phyloP scores from a whole-genome alignment of 1,140 invertebrate species.

The Theocolax elegans region DNA sequence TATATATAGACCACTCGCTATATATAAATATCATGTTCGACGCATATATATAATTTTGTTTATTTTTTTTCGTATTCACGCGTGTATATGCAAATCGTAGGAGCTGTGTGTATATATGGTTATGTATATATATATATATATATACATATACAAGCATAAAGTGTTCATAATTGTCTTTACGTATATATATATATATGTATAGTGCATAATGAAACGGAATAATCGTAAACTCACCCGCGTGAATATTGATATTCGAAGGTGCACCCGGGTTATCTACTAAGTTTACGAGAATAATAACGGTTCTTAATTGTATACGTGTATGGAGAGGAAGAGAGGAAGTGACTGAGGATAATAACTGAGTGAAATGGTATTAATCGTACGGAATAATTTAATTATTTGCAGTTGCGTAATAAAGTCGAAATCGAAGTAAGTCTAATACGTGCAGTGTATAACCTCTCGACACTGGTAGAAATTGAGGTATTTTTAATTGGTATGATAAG shows the following conservation, averaged over 20 bases:
- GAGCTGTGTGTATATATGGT: background rate
- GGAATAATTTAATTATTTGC: too few species aligned
- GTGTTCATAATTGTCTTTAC: constrained; percentile 17
- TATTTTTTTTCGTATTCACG: constrained; percentile 11
- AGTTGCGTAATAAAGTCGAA: too few species aligned
- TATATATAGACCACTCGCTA: too few species aligned
- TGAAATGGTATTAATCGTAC: too few species aligned
- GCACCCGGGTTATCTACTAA: background rate
- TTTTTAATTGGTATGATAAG: too few species aligned
- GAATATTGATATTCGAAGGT: background rate
- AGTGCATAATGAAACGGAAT: constrained; percentile 7
- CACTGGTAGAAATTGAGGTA: too few species aligned
- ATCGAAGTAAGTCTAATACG: too few species aligned
- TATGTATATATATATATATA: constrained; percentile 18
- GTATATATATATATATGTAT: background rate
- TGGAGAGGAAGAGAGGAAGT: too few species aligned
- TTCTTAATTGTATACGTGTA: background rate
- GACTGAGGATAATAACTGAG: too few species aligned
- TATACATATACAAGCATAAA: constrained; percentile 21
- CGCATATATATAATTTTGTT: constrained; percentile 28
- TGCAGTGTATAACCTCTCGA: too few species aligned
- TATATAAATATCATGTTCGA: background rate
- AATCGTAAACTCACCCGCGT: constrained; percentile 6
- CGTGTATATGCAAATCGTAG: constrained; percentile 32
- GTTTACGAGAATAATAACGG: constrained; percentile 6